Conservation (phyloP, 2,888 invertebrate species). For the Microctonus hyperodae region DNA sequence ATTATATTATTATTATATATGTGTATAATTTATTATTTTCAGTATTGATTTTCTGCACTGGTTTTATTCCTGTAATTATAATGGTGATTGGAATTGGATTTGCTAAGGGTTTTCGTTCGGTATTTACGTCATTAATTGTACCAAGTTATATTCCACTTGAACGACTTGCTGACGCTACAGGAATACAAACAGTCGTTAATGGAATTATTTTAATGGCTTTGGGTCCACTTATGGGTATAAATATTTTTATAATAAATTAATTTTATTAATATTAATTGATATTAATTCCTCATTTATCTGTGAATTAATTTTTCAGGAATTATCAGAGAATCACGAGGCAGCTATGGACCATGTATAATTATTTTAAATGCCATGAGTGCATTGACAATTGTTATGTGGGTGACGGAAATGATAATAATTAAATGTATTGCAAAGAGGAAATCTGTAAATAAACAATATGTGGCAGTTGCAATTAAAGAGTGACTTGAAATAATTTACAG, state of each 20-base stretch:
- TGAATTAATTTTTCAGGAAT: constrained; percentile 63
- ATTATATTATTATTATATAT: too few species aligned
- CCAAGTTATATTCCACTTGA: constrained; percentile 75
- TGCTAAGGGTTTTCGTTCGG: constrained; percentile 74
- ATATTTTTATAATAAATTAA: neutral
- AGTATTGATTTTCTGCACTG: constrained; percentile 61
- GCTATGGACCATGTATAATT: constrained; percentile 68
- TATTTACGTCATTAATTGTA: constrained; percentile 74
- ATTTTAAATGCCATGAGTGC: constrained; percentile 70
- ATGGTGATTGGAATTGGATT: constrained; percentile 71
- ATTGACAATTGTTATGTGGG: constrained; percentile 69
- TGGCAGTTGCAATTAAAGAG: constrained; percentile 26
- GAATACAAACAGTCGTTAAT: constrained; percentile 75
- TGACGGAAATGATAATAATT: constrained; percentile 59
- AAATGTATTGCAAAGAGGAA: constrained; percentile 33
- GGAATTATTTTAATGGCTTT: constrained; percentile 69
- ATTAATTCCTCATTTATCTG: neutral
- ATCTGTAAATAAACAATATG: constrained; percentile 23
- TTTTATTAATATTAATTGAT: neutral
- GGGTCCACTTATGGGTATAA: constrained; percentile 73
- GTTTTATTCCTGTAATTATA: constrained; percentile 58
- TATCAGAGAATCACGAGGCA: constrained; percentile 70
- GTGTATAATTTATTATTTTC: constrained; percentile 32
- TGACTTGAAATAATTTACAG: constrained; percentile 20
- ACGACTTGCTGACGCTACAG: constrained; percentile 72